Conservation (phyloP, 2,797 vertebrate species). For the Agapornis canus region DNA sequence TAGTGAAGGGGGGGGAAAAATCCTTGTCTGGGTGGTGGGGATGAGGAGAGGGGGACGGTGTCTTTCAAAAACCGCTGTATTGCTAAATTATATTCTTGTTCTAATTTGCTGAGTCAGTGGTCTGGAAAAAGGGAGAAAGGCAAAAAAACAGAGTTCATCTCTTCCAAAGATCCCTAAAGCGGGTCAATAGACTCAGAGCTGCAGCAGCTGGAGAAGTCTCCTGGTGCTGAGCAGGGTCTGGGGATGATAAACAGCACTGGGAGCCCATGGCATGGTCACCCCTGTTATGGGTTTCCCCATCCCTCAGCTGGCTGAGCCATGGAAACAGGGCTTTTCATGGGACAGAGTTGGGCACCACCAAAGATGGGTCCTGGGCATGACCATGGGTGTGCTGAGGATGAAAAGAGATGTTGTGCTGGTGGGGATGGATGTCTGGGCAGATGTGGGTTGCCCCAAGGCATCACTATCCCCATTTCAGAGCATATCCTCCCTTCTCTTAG, state of each 20-base stretch:
- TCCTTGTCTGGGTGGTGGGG: slow-evolving; percentile 41
- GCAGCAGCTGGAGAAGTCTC: background rate
- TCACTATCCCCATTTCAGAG: background rate
- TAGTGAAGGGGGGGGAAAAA: slow-evolving; percentile 13
- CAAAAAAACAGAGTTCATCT: slow-evolving; percentile 61
- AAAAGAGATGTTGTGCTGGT: background rate
- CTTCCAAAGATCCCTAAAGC: slow-evolving; percentile 64
- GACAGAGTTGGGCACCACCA: background rate
- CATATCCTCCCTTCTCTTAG: background rate
- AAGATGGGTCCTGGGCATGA: background rate
- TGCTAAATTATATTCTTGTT: slow-evolving; percentile 77
- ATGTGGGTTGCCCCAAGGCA: background rate
- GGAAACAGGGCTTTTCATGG: background rate
- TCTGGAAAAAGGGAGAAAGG: slow-evolving; percentile 73
- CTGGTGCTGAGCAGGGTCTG: rapidly evolving
- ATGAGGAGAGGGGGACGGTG: slow-evolving; percentile 35
- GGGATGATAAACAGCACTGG: background rate
- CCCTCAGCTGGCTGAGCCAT: background rate
- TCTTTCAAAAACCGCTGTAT: slow-evolving; percentile 70
- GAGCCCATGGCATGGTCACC: background rate
- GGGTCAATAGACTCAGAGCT: slow-evolving; percentile 39
- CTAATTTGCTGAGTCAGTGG: slow-evolving; percentile 76
- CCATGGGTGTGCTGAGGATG: background rate
- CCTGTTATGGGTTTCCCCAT: background rate
- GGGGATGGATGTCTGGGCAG: background rate